These are phyloP conservation scores for Gymnobelideus leadbeateri DNA, from an alignment of 2,113 vertebrate genomes.

Conservation along the genomic window DNA sequence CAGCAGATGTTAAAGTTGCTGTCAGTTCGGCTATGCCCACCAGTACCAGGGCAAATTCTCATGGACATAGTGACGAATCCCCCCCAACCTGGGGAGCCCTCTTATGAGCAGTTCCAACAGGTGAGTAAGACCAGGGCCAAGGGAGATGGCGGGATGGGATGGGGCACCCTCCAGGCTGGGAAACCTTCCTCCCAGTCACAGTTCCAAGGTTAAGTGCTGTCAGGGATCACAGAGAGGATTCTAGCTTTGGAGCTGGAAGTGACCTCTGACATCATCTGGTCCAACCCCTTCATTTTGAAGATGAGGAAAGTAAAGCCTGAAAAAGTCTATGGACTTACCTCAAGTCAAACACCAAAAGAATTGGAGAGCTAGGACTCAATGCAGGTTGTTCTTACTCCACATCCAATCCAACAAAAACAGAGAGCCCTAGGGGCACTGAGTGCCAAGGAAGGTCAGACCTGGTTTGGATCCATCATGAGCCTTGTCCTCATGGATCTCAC, in stretches of 20 bases:
- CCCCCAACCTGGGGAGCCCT: conserved; percentile 90
- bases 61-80: conserved; percentile 89
- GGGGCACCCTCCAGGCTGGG: background rate
- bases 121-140: conserved; percentile 71
- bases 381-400: background rate
- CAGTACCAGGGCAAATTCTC: conserved; percentile 90
- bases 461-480: background rate
- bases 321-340: background rate
- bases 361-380: background rate
- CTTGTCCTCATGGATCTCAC: background rate
- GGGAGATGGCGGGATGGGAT: fast-evolving
- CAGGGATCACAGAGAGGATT: background rate
- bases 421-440: background rate
- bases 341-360: background rate
- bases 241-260: background rate
- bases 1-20: conserved; percentile 90
- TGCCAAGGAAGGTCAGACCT: no score
- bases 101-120: conserved; percentile 87
- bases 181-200: background rate
- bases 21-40: conserved; percentile 91
- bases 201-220: background rate
- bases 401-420: background rate
- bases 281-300: background rate
- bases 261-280: background rate
- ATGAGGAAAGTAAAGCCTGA: background rate